phyloP scores from a whole-genome alignment of 2,797 vertebrate genomes.

The Apogon talboti region DNA sequence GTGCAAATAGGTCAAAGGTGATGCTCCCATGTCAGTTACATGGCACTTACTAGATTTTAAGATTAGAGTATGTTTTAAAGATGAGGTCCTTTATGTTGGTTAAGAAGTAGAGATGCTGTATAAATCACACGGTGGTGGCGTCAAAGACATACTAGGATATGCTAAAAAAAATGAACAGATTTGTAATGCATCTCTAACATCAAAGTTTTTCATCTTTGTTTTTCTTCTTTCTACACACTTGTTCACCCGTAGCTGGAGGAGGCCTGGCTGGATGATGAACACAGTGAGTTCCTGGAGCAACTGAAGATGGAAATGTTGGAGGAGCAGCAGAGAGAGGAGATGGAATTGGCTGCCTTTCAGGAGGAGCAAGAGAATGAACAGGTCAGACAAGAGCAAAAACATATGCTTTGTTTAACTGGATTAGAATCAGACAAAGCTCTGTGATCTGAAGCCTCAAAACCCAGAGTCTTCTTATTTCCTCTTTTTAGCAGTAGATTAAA shows the following conservation, averaged over 20 bases:
- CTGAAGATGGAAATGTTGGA: constrained; percentile 96
- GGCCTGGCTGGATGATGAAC: constrained; percentile 97
- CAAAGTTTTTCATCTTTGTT: neutral
- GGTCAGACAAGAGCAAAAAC: constrained; percentile 52
- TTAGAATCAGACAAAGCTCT: constrained; percentile 27
- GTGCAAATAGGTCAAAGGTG: constrained; percentile 65
- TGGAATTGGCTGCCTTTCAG: constrained; percentile 85
- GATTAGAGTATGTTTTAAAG: constrained; percentile 52
- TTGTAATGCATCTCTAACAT: neutral
- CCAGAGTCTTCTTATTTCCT: constrained; percentile 2
- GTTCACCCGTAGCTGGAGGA: constrained; percentile 91
- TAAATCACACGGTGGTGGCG: neutral
- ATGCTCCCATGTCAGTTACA: constrained; percentile 42
- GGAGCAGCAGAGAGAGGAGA: constrained; percentile 92
- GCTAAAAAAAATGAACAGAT: no score
- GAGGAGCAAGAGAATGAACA: constrained; percentile 87
- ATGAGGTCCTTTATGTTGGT: constrained; percentile 30
- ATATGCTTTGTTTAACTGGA: constrained; percentile 9
- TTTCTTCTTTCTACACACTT: constrained; percentile 39
- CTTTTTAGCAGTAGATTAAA: constrained; percentile 10
- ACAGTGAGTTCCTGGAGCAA: constrained; percentile 96
- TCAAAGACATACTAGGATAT: constrained; percentile 13
- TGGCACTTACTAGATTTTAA: constrained; percentile 51
- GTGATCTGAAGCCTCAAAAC: constrained; percentile 6
- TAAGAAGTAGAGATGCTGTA: constrained; percentile 6